Evolutionary conservation across 92 coral and sea anemone genomes (phyloP), one percentile per base, ranked within the genome.

Genomic region (Galaxea fascicularis): DNA sequence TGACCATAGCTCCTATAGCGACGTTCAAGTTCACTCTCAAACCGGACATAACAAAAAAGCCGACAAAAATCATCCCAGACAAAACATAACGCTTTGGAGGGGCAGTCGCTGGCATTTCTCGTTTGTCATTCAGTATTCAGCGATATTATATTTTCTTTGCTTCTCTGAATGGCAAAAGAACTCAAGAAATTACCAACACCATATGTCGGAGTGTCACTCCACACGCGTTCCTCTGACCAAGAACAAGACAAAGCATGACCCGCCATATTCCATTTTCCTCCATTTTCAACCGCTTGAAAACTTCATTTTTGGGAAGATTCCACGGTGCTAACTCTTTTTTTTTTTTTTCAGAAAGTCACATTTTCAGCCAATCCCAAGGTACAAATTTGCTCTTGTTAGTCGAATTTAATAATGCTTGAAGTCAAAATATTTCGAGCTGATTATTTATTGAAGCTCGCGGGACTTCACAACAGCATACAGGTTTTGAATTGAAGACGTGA

Each of bases 1-100:
- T 93, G 2, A 88, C 97, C 98, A 95, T 95, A 15, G 97, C 98
- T 57, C 98, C 98, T 4, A 95, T 93, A 68, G 95, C 98, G 51
- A 94, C 95, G 57, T 94, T 92, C 26, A 94, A 87, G 79, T 94
- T 92, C 7, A 92, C 98, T 65, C 98, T 77, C 31, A 92, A 82
- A 22, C 89, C 93, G 51, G 86, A 94, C 95, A 95, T 94, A 18
- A 85, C 95, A 54, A 91, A 91, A 65, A 92, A 94, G 0, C 98
- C 98, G 20, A 86, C 73, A 75, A 95, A 94, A 24, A 91, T 89
- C 94, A 95, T 72, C 0, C 78, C 73, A 8, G 97, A 89, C 73
- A 95, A 79, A 0, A 91, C 78, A 26, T 89, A 95, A 27, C 98
- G 94, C 90, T 91, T 95, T 21, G 95, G 95, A 0, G 47, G 78